Conservation (phyloP, 2,797 vertebrate genomes). For the Channallabes apus region DNA sequence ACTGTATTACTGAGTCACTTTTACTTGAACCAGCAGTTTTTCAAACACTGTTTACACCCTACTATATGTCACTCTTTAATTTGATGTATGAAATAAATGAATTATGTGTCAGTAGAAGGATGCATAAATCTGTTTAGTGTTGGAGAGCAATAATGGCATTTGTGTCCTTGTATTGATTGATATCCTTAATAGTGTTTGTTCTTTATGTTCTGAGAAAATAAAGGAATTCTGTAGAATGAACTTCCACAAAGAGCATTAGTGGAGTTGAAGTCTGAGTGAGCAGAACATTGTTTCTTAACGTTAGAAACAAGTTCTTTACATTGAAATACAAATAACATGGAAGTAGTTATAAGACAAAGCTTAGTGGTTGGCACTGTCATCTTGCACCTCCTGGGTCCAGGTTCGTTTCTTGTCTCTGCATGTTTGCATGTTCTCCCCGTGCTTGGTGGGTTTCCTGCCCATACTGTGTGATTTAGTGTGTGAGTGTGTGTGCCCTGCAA, state of each 20-base stretch:
- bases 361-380: no score
- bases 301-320: not conserved
- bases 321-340: not conserved
- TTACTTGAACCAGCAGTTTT: slow-evolving; percentile 37
- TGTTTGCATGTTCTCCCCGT: no score
- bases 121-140: slow-evolving; percentile 78
- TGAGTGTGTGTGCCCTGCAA: no score
- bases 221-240: slow-evolving; percentile 77
- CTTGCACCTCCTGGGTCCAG: no score
- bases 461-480: no score
- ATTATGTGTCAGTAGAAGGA: slow-evolving; percentile 73
- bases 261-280: slow-evolving; percentile 14
- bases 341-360: not conserved
- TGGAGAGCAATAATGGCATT: slow-evolving; percentile 63
- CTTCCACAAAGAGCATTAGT: slow-evolving; percentile 59
- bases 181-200: slow-evolving; percentile 82
- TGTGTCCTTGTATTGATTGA: slow-evolving; percentile 80
- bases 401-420: no score
- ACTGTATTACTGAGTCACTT: not conserved
- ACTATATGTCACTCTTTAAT: slow-evolving; percentile 80
- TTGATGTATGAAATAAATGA: slow-evolving; percentile 82
- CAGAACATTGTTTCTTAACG: slow-evolving; percentile 36
- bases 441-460: no score
- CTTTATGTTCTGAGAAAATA: slow-evolving; percentile 82
- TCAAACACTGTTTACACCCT: slow-evolving; percentile 58